phyloP scores from a whole-genome alignment of 2,888 invertebrate species.

The Latheticus oryzae region DNA sequence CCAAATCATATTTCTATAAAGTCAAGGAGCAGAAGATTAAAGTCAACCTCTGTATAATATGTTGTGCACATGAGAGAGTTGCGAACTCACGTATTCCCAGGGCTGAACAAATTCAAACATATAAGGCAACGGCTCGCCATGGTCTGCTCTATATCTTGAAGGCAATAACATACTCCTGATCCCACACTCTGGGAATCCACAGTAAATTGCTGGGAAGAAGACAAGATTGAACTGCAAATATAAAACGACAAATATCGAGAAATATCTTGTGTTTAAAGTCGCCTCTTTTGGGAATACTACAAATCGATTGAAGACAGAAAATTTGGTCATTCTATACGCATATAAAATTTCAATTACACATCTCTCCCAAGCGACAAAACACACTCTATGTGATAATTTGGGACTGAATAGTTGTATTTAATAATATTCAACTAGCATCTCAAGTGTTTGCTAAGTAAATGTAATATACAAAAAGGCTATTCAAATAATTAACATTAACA shows the following conservation, averaged over 20 bases:
- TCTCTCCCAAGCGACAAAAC: no score
- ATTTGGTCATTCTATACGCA: no score
- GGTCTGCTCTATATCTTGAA: conserved; percentile 30
- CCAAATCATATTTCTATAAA: conserved; percentile 44
- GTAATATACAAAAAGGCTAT: no score
- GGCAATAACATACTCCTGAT: conserved; percentile 45
- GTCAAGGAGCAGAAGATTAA: conserved; percentile 48
- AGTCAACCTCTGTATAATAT: conserved; percentile 46
- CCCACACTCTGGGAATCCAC: conserved; percentile 46
- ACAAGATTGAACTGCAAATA: conserved; percentile 49
- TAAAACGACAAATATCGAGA: conserved; percentile 48
- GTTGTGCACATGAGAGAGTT: conserved; percentile 45
- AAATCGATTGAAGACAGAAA: neutral
- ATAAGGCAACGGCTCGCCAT: conserved; percentile 28
- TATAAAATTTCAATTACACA: no score
- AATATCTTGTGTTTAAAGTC: conserved; percentile 49
- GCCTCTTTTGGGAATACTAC: conserved; percentile 39
- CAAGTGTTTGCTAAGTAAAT: no score
- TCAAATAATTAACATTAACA: no score
- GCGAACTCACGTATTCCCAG: conserved; percentile 45
- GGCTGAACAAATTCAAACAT: conserved; percentile 46
- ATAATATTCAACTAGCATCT: no score
- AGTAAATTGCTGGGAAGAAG: conserved; percentile 47
- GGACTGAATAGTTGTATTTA: no score
- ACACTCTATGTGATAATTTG: no score